Percentiles rank a stretch among this genome's conserved stretches.
phyloP scores from a whole-genome alignment of 2,797 vertebrate species.

The Melanotaenia nigrans region DNA sequence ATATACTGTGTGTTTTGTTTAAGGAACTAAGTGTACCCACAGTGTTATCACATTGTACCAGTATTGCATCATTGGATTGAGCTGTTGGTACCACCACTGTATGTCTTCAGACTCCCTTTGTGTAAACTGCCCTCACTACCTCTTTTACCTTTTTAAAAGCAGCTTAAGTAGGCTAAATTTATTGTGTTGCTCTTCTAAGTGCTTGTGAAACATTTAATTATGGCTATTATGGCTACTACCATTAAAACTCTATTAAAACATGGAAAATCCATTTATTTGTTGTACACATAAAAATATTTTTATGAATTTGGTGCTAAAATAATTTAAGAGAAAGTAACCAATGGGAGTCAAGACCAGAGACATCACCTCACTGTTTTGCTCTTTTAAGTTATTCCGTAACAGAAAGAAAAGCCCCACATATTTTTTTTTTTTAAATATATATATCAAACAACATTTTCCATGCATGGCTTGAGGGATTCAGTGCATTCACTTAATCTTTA shows the following conservation, averaged over 20 bases:
- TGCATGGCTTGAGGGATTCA: not conserved
- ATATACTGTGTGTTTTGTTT: constrained; percentile 43
- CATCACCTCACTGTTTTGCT: constrained; percentile 12
- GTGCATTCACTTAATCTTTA: not conserved
- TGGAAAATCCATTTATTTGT: constrained; percentile 50
- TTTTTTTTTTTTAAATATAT: not conserved
- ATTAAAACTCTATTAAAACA: constrained; percentile 44
- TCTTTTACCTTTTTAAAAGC: constrained; percentile 17
- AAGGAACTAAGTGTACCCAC: constrained; percentile 23
- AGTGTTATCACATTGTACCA: constrained; percentile 34
- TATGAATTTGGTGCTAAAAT: constrained; percentile 54
- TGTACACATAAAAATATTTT: not conserved
- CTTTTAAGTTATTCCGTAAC: not conserved
- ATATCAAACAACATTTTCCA: not conserved
- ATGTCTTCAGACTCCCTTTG: constrained; percentile 1
- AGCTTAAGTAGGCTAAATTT: constrained; percentile 34
- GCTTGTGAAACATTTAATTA: constrained; percentile 53
- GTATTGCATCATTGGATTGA: constrained; percentile 37
- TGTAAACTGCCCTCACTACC: constrained; percentile 26
- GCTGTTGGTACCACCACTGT: constrained; percentile 6
- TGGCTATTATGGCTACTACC: not conserved
- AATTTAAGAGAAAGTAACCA: constrained; percentile 41
- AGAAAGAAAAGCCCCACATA: not conserved
- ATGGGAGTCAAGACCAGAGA: constrained; percentile 64
- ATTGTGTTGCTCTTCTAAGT: constrained; percentile 32